These are phyloP conservation scores for Rhyzopertha dominica DNA, from an alignment of 1,140 invertebrate species.

Conservation along the genomic window DNA sequence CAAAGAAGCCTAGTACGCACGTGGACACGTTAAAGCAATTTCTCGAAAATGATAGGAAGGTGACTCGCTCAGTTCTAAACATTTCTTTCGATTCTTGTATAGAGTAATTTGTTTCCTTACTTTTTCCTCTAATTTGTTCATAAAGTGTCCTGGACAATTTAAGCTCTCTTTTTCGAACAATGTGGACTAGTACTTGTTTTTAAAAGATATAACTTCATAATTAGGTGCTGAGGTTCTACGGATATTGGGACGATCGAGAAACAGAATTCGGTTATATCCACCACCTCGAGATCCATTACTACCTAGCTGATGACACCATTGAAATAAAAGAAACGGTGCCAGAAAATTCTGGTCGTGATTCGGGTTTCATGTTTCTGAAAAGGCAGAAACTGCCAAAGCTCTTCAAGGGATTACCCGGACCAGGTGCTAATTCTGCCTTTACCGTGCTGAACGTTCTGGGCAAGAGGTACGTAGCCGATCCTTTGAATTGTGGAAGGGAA, in stretches of 20 bases:
- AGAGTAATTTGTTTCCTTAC: too few species aligned
- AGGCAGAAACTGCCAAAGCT: constrained; percentile 76
- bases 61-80: too few species aligned
- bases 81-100: too few species aligned
- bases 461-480: constrained; percentile 56
- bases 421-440: constrained; percentile 55
- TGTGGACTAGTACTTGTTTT: too few species aligned
- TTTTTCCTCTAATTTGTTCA: too few species aligned
- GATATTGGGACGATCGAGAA: constrained; percentile 83
- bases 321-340: constrained; percentile 76
- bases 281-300: constrained; percentile 73
- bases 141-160: too few species aligned
- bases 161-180: too few species aligned
- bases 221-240: constrained; percentile 70
- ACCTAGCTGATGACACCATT: constrained; percentile 82
- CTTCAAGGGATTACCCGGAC: constrained; percentile 49
- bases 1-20: constrained; percentile 52
- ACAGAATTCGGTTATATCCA: constrained; percentile 68
- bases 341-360: constrained; percentile 64
- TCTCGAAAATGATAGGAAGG: constrained; percentile 68
- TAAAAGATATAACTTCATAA: too few species aligned
- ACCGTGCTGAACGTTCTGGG: constrained; percentile 71
- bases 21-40: constrained; percentile 63
- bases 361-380: constrained; percentile 66
- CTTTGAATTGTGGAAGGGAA: constrained; percentile 50